These are phyloP conservation scores for Patella caerulea DNA, from an alignment of 2,888 invertebrate species.

Conservation along the genomic window DNA sequence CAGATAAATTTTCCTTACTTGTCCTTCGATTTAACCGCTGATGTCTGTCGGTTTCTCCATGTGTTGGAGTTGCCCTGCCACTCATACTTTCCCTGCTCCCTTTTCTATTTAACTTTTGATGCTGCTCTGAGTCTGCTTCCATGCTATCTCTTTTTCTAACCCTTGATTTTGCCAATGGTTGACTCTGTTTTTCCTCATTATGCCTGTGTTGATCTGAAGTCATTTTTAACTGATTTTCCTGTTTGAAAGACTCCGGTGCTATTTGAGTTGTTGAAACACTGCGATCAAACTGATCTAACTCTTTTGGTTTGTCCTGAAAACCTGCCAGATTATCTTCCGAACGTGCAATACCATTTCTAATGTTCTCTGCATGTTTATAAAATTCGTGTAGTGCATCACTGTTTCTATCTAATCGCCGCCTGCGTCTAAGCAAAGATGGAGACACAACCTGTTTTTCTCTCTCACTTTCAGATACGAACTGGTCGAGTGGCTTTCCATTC, in stretches of 20 bases:
- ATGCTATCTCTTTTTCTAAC: constrained; percentile 2
- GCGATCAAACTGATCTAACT: background rate
- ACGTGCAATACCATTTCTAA: background rate
- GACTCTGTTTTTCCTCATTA: background rate
- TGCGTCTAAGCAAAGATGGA: background rate
- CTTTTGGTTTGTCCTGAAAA: background rate
- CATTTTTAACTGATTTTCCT: background rate
- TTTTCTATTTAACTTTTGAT: background rate
- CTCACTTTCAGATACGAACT: too few species aligned
- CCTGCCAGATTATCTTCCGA: background rate
- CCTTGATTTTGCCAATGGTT: background rate
- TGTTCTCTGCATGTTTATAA: constrained; percentile 4
- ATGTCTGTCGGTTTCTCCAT: background rate
- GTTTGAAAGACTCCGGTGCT: background rate
- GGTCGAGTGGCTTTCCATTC: too few species aligned
- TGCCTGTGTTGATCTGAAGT: background rate
- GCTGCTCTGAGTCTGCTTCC: background rate
- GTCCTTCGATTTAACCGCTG: background rate
- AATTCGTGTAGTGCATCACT: background rate
- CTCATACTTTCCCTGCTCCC: background rate
- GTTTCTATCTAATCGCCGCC: background rate
- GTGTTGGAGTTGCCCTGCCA: background rate
- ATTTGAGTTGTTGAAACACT: background rate
- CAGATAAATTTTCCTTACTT: background rate
- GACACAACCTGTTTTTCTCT: background rate